Conservation (phyloP, 2,113 vertebrate genomes). For the Natator depressus region DNA sequence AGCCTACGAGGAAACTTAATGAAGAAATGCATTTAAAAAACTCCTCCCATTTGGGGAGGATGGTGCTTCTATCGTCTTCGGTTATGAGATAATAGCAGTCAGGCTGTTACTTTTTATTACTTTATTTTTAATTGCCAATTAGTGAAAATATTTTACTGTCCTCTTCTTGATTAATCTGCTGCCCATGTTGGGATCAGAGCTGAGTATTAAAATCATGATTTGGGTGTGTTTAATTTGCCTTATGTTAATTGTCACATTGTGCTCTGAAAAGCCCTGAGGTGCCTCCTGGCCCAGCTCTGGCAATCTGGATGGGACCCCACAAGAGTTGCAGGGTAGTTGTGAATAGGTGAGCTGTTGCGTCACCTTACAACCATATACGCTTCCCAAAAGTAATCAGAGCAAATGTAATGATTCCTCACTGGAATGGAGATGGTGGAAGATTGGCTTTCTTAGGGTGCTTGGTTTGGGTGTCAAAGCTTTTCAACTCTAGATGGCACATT, state of each 20-base stretch:
- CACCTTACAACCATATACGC: background rate
- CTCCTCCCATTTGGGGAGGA: slow-evolving; percentile 32
- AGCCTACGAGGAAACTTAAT: slow-evolving; percentile 53
- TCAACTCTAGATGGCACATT: background rate
- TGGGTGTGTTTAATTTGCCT: background rate
- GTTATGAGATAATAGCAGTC: slow-evolving; percentile 22
- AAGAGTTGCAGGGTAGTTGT: background rate
- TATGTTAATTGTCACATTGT: background rate
- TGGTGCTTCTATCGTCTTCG: slow-evolving; percentile 23
- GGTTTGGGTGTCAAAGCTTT: background rate
- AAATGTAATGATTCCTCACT: background rate
- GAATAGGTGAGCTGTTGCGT: background rate
- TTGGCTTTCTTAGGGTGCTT: background rate
- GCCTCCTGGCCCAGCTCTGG: background rate
- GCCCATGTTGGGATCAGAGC: slow-evolving; percentile 19
- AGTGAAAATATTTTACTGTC: background rate
- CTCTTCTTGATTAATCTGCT: background rate
- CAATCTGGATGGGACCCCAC: background rate
- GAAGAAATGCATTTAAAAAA: slow-evolving; percentile 54
- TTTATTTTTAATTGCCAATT: slow-evolving; percentile 36
- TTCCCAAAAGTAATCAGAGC: background rate
- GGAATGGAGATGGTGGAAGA: background rate
- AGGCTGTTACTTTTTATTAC: slow-evolving; percentile 35
- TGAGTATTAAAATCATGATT: background rate
- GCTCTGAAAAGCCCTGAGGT: background rate